Conservation (phyloP, 2,888 invertebrate species). For the Oscheius sp. region DNA sequence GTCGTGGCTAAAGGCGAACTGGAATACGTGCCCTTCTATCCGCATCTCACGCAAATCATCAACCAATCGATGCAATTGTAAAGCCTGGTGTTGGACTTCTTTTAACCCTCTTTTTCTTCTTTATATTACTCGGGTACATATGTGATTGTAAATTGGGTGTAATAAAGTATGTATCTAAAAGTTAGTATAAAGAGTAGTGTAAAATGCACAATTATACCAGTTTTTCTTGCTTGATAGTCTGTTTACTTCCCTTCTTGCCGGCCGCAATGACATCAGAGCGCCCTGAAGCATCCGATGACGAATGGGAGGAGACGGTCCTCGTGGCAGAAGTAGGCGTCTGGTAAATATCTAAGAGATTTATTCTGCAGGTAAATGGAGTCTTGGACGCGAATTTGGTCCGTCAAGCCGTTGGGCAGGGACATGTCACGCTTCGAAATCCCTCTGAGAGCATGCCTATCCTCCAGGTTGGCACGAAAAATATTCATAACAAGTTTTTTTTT, state of each 20-base stretch:
- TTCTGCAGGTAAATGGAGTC: slow-evolving; percentile 60
- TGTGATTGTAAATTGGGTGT: slow-evolving; percentile 13
- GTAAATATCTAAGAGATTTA: not conserved
- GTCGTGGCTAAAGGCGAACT: slow-evolving; percentile 86
- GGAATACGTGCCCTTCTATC: slow-evolving; percentile 89
- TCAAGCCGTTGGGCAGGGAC: slow-evolving; percentile 46
- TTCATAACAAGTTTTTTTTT: not conserved
- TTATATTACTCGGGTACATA: slow-evolving; percentile 20
- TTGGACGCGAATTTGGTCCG: slow-evolving; percentile 61
- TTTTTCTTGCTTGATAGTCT: not conserved
- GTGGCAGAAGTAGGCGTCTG: slow-evolving; percentile 47
- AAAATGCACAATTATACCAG: not conserved
- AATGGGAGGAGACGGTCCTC: slow-evolving; percentile 64
- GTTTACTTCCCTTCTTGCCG: not conserved
- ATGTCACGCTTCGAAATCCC: slow-evolving; percentile 48
- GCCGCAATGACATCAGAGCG: not conserved
- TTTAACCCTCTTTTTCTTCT: not conserved
- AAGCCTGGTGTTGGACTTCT: not conserved
- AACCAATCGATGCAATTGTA: slow-evolving; percentile 28
- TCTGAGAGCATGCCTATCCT: slow-evolving; percentile 55
- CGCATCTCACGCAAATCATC: slow-evolving; percentile 85
- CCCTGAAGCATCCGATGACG: slow-evolving; percentile 43
- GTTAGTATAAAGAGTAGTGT: no score
- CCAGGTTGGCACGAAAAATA: slow-evolving; percentile 43
- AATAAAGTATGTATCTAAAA: not conserved